These are phyloP conservation scores for Rana temporaria DNA, from an alignment of 2,113 vertebrate species.

Conservation along the genomic window DNA sequence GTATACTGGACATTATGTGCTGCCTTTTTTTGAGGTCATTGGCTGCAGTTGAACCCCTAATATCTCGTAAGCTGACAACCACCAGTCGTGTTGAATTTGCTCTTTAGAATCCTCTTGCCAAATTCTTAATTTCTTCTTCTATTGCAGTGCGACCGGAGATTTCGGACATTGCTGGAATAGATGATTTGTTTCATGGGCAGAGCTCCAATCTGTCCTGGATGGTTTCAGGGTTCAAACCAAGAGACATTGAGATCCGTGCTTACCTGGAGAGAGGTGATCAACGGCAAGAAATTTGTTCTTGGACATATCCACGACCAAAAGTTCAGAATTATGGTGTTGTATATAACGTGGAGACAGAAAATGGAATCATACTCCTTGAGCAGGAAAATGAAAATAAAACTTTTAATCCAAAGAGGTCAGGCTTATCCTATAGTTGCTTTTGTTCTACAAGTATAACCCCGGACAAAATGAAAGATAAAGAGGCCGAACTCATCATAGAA, in stretches of 20 bases:
- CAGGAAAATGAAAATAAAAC: background rate
- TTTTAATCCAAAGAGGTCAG: background rate
- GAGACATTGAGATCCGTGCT: conserved; percentile 9
- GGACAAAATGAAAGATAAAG: background rate
- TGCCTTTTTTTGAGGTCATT: too few relatives aligned
- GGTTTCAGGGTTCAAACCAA: conserved; percentile 39
- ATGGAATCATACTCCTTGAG: background rate
- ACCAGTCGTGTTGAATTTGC: too few relatives aligned
- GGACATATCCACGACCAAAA: background rate
- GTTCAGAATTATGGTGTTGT: background rate
- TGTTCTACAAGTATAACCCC: conserved; percentile 4
- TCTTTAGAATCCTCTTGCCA: too few relatives aligned
- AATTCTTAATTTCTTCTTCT: too few relatives aligned
- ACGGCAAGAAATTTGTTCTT: background rate
- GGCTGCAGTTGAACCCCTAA: too few relatives aligned
- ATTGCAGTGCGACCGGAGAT: conserved; percentile 41
- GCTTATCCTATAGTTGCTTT: background rate
- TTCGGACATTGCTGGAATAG: conserved; percentile 1
- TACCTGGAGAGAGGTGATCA: background rate
- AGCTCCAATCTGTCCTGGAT: background rate
- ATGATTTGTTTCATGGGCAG: conserved; percentile 39
- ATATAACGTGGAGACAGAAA: background rate
- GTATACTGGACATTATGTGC: too few relatives aligned
- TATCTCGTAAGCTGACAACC: too few relatives aligned
- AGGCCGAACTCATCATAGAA: background rate